Base-by-base conservation (phyloP, 2,113 vertebrate genomes). In the Podilymbus podiceps region DNA sequence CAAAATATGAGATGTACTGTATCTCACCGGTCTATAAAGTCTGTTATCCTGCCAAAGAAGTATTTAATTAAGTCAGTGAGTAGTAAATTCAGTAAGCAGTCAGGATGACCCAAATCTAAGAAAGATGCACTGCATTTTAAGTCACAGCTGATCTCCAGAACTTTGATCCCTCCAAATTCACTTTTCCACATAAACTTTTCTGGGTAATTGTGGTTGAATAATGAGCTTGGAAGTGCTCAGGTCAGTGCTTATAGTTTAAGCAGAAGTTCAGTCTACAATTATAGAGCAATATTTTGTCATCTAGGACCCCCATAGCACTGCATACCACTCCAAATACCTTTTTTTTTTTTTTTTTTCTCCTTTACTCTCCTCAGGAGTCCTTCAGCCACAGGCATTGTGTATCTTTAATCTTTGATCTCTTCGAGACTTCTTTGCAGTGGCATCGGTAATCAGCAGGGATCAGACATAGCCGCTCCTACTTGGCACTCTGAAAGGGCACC, bases 401-500 rank as follows among this genome's bases (percentile, higher is more conserved):
- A 2, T 73, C 87, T 91, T 63, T 47, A 60, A n/a, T 53, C 35
- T 89, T 69, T 33, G 19, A 62, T 56, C 5, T 75, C 53, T 88
- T 46, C 2, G 6, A 21, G 15, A 10, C 9, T 62, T 60, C 20
- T 30, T 73, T 71, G 18, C 30, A 25, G 13, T 5, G 24, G 6
- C 9, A 7, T 15, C 5, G 5, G 9, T 58, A 25, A 27, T 40
- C 27, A 58, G 27, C 18, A 25, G 42, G 38, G 10, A 47, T 75
- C 8, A 18, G 44, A 33, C 1, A 0, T 33, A 27, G 31, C 33
- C 30, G 6, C 40, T 72, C 20, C 13, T 28, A 2, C 8, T 12
- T 40, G n/a, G 19, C 46, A 55, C 21, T 62, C 49, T 35, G 49
- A 64, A 83, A 75, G n/a, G 38, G 24, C 21, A 71, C 15, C 19